phyloP scores from a whole-genome alignment of 1,140 invertebrate genomes.

The Calephelis nemesis region DNA sequence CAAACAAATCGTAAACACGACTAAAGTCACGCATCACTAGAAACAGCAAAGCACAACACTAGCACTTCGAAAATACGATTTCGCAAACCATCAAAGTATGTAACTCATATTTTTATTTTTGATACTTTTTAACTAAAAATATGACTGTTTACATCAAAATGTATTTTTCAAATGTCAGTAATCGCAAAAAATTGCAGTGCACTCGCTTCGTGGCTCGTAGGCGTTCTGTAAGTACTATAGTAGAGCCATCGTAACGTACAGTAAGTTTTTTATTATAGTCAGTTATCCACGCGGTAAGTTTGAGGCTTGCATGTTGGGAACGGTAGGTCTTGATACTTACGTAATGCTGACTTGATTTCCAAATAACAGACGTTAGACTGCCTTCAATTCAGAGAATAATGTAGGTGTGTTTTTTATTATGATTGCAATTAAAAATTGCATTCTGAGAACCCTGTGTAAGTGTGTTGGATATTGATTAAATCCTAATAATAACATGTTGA shows the following conservation, averaged over 20 bases:
- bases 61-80: conserved; percentile 40
- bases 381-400: conserved; percentile 15
- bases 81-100: conserved; percentile 24
- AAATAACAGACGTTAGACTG: conserved; percentile 14
- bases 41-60: conserved; percentile 46
- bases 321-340: conserved; percentile 55
- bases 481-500: not conserved
- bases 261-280: conserved; percentile 77
- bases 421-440: conserved; percentile 6
- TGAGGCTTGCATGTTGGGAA: conserved; percentile 47
- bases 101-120: not conserved
- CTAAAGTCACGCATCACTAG: conserved; percentile 35
- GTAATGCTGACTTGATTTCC: conserved; percentile 30
- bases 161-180: conserved; percentile 75
- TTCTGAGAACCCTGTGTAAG: conserved; percentile 9
- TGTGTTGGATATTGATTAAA: not conserved
- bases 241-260: conserved; percentile 71
- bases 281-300: conserved; percentile 68
- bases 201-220: conserved; percentile 58
- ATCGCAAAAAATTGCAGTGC: conserved; percentile 69
- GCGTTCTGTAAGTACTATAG: conserved; percentile 71
- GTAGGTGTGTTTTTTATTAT: conserved; percentile 1
- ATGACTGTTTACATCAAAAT: conserved; percentile 74
- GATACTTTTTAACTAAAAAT: conserved; percentile 37
- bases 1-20: conserved; percentile 26